Evolutionary conservation across 2,888 invertebrate genomes (phyloP), one percentile per base, ranked within the genome.

Genomic region (Meganola albula): DNA sequence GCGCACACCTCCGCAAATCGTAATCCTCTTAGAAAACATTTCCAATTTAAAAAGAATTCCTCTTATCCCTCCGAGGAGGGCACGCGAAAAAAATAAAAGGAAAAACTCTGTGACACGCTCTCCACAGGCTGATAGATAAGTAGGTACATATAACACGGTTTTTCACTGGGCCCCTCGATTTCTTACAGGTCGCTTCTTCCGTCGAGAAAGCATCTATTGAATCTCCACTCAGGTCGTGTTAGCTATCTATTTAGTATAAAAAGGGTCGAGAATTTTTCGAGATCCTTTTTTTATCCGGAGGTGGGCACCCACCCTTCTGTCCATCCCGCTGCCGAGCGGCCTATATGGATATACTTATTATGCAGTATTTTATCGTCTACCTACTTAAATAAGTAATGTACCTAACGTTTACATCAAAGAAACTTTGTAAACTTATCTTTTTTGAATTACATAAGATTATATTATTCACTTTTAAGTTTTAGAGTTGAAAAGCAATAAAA

Each of bases 1-100:
- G 58, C 67, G 64, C 70, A 73, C 78, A 80, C 80, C 83, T 83
- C 74, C 76, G 74, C 78, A 76, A 83, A 84, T 83, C 78, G 82
- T 84, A 85, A 85, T 84, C 84, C 85, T 84, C 84, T 85, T 79
- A 82, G 80, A 84, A 83, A 84, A 84, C 85, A 85, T 84, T 85
- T 84, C 84, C 85, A 85, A 85, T 85, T 85, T 84, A 84, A 85
- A 85, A 84, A 84, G 84, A 83, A 85, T 84, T 85, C 76, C 76
- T 79, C 73, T 78, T 76, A 80, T 79, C 82, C 82, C 76, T 79
- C 72, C 42, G 74, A 73, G 73, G 73, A 80, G 78, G 77, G 79
- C 75, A 67, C 74, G 79, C 79, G 82, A 79, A 83, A 84, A 80
- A 83, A 83, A 80, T 82, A 82, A 83, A 80, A 79, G 74, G 75